Percentiles rank a stretch among this genome's conserved stretches.
These are phyloP conservation scores for Crenuchus spilurus DNA, from an alignment of 2,797 vertebrate species.

Conservation along the genomic window DNA sequence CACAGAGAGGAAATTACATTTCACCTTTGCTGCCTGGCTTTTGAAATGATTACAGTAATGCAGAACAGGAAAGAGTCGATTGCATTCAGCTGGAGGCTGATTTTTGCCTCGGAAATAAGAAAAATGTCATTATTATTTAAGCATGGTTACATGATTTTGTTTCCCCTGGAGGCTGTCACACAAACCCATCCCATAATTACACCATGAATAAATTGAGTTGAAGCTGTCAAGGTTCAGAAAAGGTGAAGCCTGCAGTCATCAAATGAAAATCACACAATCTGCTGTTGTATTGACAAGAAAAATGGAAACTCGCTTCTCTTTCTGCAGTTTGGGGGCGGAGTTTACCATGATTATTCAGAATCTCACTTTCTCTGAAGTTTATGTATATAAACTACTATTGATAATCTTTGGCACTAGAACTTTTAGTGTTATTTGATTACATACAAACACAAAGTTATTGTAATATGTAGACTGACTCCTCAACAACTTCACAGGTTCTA, in stretches of 20 bases:
- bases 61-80: neutral
- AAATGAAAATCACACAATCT: neutral
- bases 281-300: neutral
- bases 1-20: neutral
- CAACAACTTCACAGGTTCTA: too few relatives aligned
- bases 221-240: neutral
- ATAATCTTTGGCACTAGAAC: too few relatives aligned
- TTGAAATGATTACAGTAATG: neutral
- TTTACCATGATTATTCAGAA: too few relatives aligned
- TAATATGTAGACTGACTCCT: too few relatives aligned
- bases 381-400: too few relatives aligned
- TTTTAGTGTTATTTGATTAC: too few relatives aligned
- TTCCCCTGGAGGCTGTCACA: neutral
- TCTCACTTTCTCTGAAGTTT: too few relatives aligned
- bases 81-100: neutral
- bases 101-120: neutral
- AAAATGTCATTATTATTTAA: neutral
- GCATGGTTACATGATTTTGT: neutral
- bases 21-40: neutral
- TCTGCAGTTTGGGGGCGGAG: too few relatives aligned
- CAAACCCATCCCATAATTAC: neutral
- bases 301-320: neutral
- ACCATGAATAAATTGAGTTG: slow-evolving; percentile 4
- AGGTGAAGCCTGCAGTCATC: neutral
- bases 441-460: too few relatives aligned